These are phyloP conservation scores for Neotoxoptera formosana DNA, from an alignment of 1,140 invertebrate species.

Conservation along the genomic window DNA sequence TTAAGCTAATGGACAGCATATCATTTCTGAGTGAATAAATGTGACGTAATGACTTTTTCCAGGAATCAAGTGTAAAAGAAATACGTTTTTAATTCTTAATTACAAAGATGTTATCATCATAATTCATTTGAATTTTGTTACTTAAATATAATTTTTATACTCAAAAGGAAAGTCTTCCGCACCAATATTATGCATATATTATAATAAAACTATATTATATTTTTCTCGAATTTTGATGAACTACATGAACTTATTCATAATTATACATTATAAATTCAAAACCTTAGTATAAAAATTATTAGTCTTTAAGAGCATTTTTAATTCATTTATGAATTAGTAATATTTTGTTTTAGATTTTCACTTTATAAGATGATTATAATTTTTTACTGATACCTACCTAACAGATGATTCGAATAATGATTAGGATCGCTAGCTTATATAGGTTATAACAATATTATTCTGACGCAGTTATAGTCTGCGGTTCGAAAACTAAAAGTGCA, in stretches of 20 bases:
- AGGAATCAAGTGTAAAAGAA: not conserved
- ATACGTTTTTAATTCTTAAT: not conserved
- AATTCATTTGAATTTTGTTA: not conserved
- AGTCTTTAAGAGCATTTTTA: not conserved
- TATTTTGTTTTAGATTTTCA: not conserved
- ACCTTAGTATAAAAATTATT: not conserved
- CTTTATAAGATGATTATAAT: not conserved
- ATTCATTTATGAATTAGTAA: not conserved
- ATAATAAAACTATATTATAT: not conserved
- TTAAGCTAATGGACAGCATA: not conserved
- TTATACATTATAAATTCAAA: not conserved
- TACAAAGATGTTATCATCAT: not conserved
- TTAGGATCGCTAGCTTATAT: not conserved
- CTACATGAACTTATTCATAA: not conserved
- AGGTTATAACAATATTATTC: no score
- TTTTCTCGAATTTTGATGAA: not conserved
- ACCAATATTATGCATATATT: not conserved
- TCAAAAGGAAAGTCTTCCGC: not conserved
- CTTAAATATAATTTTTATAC: not conserved
- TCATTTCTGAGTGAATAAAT: not conserved
- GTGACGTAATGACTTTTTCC: not conserved
- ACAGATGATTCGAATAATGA: not conserved
- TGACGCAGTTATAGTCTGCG: no score
- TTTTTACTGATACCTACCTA: not conserved
- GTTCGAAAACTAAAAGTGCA: no score